These are phyloP conservation scores for Sciurus carolinensis DNA, from an alignment of 2,797 vertebrate species.

Conservation along the genomic window DNA sequence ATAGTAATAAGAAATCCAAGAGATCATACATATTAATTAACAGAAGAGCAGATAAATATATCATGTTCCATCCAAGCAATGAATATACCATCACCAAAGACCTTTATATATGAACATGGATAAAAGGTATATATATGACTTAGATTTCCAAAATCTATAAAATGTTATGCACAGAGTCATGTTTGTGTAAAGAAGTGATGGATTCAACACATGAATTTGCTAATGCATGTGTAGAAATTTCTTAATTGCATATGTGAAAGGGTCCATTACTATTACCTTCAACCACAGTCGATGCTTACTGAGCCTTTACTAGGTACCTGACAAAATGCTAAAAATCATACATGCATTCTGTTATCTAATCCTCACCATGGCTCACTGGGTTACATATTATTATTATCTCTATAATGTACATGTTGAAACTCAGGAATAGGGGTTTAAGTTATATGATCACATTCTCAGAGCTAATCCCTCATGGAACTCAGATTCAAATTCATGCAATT, in stretches of 20 bases:
- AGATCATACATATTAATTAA: neutral
- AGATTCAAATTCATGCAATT: neutral
- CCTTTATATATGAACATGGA: neutral
- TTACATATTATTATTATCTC: neutral
- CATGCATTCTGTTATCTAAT: neutral
- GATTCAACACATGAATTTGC: neutral
- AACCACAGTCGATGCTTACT: neutral
- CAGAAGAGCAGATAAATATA: neutral
- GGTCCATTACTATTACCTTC: neutral
- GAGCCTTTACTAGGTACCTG: neutral
- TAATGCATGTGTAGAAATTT: neutral
- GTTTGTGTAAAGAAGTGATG: neutral
- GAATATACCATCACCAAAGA: neutral
- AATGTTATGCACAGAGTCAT: neutral
- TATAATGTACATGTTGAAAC: neutral
- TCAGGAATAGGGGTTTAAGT: neutral
- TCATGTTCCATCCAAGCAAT: neutral
- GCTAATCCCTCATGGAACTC: neutral
- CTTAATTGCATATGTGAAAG: neutral
- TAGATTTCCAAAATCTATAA: neutral
- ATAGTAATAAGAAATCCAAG: neutral
- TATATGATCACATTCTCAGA: neutral
- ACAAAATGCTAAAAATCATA: neutral
- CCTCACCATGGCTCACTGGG: neutral
- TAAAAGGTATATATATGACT: neutral